A percentile compares a stretch with the other conserved stretches of the same genome.
These are phyloP conservation scores for Sitta carolinensis DNA, from an alignment of 2,797 vertebrate genomes.

Conservation along the genomic window DNA sequence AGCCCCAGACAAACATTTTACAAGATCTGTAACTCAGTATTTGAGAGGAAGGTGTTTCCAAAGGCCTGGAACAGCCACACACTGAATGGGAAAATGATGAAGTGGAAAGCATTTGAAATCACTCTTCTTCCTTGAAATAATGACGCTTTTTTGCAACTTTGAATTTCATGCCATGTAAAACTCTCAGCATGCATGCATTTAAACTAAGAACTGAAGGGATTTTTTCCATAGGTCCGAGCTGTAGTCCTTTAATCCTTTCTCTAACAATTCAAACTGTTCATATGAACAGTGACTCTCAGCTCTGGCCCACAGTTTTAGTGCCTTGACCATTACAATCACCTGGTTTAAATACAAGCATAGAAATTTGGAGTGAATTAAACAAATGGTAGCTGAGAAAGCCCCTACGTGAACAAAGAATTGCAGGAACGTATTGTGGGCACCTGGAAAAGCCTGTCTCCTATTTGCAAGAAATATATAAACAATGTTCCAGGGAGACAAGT, in stretches of 20 bases:
- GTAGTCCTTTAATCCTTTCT: background rate
- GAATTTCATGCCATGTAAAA: background rate
- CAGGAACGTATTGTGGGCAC: slow-evolving; percentile 44
- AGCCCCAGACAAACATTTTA: slow-evolving; percentile 14
- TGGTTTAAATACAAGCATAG: slow-evolving; percentile 53
- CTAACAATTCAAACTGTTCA: background rate
- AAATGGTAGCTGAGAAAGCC: slow-evolving; percentile 56
- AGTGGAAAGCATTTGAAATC: slow-evolving; percentile 18
- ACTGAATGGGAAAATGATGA: background rate
- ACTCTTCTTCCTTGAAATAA: background rate
- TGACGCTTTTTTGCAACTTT: background rate
- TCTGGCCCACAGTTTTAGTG: background rate
- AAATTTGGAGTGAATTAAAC: slow-evolving; percentile 62
- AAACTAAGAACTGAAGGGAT: background rate
- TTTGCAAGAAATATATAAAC: slow-evolving; percentile 60
- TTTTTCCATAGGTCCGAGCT: background rate
- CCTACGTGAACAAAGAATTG: slow-evolving; percentile 48
- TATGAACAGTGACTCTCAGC: background rate
- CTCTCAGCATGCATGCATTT: background rate
- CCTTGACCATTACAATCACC: slow-evolving; percentile 36
- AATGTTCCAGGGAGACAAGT: slow-evolving; percentile 32
- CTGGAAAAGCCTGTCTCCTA: slow-evolving; percentile 52
- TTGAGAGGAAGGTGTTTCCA: background rate
- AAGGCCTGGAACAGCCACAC: background rate
- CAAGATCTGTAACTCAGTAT: background rate